These are phyloP conservation scores for Kryptolebias ocellatus DNA, from an alignment of 2,797 vertebrate species.

Conservation along the genomic window DNA sequence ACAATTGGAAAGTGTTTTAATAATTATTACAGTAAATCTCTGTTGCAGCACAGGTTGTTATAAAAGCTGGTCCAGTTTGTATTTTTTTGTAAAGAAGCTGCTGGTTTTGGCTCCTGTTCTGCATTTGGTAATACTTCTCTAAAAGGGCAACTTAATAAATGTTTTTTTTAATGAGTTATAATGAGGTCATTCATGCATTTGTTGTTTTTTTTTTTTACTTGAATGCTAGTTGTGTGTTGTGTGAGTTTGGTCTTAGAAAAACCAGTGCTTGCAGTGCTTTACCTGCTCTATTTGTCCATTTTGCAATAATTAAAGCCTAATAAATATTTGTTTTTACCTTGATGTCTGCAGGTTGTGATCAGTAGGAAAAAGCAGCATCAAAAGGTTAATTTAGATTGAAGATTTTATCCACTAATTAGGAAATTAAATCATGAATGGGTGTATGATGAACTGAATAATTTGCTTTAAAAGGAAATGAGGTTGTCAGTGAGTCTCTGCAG, in stretches of 20 bases:
- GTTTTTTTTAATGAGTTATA: no score
- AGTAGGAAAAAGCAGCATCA: not conserved
- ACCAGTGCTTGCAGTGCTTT: no score
- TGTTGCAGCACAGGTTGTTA: not conserved
- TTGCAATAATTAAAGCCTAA: not conserved
- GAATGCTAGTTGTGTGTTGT: no score
- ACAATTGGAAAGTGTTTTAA: not conserved
- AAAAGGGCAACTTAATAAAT: no score
- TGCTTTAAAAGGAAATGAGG: not conserved
- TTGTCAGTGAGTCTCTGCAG: not conserved
- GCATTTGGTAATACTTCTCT: not conserved
- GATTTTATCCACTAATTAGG: no score
- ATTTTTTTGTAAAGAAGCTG: constrained; percentile 1
- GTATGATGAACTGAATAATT: not conserved
- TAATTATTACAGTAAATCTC: not conserved
- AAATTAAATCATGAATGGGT: not conserved
- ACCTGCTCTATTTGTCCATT: no score
- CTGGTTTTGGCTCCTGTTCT: not conserved
- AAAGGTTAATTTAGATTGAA: no score
- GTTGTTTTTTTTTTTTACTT: no score
- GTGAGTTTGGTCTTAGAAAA: no score
- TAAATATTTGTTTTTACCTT: constrained; percentile 1
- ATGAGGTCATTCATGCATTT: no score
- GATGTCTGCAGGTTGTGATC: constrained; percentile 3
- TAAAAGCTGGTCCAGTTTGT: not conserved